Evolutionary conservation across 2,888 invertebrate species (phyloP), one percentile per base, ranked within the genome.

Genomic region (Camponotus fellah): DNA sequence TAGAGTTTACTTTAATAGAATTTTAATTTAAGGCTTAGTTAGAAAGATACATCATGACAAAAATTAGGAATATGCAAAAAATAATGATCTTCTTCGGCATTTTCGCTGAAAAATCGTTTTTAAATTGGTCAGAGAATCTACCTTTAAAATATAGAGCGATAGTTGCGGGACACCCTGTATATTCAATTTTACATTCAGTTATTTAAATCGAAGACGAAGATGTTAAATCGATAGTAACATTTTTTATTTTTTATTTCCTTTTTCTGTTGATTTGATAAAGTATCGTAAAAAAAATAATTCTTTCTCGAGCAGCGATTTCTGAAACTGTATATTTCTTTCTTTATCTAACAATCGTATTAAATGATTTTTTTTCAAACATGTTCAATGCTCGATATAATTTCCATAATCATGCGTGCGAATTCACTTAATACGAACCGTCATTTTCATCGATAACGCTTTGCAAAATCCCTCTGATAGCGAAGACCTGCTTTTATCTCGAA

Each of bases 401-500:
- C 10, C 8, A 74, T 5, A 26, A 32, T 60, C 2, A 46, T n/a
- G 14, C 32, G 43, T 46, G 37, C 49, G 26, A 64, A 40, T 53
- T 40, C 4, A 8, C 6, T 53, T 21, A 10, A 49, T 21, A 14
- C 26, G 8, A 74, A 32, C 10, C 26, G 5, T 56, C 66, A 77
- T 56, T n/a, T 1, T 9, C 12, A 0, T 40, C 40, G n/a, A 17
- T 56, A 46, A n/a, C 17, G 12, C 12, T 69, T 60, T 9, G 46
- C 14, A 12, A 69, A 79, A 34, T 58, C 58, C 2, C 40, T 43
- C 43, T 60, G n/a, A 21, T 68, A 60, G 46, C 5, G 10, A 58
- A 65, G 60, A 60, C 60, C 14, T 69, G 58, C 14, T 58, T 62
- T 69, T 62, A 79, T 79, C 69, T 60, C 26, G 9, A n/a, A 14